phyloP scores from a whole-genome alignment of 64 coral and sea anemone genomes.

The Montipora cactus region DNA sequence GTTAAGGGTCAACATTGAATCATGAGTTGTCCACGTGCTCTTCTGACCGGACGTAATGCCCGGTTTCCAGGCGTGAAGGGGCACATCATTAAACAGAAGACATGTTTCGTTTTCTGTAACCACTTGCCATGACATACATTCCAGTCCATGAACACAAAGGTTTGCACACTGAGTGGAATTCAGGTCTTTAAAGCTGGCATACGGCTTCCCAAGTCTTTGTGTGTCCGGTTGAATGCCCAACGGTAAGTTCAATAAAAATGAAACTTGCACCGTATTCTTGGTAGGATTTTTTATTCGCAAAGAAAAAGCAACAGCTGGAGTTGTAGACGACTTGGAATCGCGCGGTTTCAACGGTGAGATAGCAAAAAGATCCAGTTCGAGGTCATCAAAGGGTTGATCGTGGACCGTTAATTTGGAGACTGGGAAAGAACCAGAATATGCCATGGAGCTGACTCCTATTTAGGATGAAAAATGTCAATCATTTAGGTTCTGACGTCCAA shows the following conservation, averaged over 20 bases:
- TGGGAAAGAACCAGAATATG: conserved; percentile 86
- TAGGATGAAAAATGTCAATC: neutral
- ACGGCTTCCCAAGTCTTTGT: conserved; percentile 56
- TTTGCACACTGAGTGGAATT: neutral
- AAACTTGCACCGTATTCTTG: conserved; percentile 46
- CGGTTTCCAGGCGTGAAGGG: conserved; percentile 74
- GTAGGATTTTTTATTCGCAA: conserved; percentile 71
- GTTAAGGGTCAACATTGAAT: conserved; percentile 67
- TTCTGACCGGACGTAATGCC: conserved; percentile 75
- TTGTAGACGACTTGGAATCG: conserved; percentile 73
- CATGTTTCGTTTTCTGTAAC: conserved; percentile 52
- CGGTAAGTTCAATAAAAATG: conserved; percentile 87
- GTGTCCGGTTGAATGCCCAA: conserved; percentile 84
- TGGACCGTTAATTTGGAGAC: conserved; percentile 76
- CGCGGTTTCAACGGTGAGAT: conserved; percentile 80
- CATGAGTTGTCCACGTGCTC: conserved; percentile 40
- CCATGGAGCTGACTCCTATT: conserved; percentile 65
- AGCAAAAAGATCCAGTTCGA: conserved; percentile 82
- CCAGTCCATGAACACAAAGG: conserved; percentile 47
- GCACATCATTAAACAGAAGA: conserved; percentile 74
- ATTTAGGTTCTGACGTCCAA: neutral
- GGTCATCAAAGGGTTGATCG: conserved; percentile 12
- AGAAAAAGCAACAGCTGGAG: conserved; percentile 84
- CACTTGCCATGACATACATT: conserved; percentile 70
- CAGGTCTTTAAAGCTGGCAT: neutral